A percentile compares a stretch with the other conserved stretches of the same genome.
Conservation (phyloP, 2,113 vertebrate species). For the Psilopsiagon aymara region DNA sequence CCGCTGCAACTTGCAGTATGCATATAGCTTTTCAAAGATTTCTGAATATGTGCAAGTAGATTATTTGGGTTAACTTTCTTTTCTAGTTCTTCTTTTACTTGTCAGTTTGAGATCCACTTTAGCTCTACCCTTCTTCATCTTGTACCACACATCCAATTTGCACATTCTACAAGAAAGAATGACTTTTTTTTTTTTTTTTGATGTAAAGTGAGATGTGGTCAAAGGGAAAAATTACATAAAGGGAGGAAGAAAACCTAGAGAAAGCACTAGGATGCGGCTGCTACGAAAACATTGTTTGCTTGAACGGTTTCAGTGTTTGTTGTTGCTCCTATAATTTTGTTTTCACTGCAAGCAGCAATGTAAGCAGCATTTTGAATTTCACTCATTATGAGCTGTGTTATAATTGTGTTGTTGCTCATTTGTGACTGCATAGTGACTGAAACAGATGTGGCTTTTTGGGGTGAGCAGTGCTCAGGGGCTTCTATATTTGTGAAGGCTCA, state of each 20-base stretch:
- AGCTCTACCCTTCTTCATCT: constrained; percentile 1
- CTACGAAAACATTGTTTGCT: constrained; percentile 14
- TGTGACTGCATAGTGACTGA: neutral
- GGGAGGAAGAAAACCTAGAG: neutral
- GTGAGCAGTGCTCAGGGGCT: neutral
- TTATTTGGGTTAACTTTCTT: constrained; percentile 40
- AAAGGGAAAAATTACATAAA: constrained; percentile 38
- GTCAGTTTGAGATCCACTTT: neutral
- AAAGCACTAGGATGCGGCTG: neutral
- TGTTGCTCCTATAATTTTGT: constrained; percentile 40
- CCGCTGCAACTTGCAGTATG: constrained; percentile 56
- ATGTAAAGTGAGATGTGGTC: constrained; percentile 49
- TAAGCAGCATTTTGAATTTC: constrained; percentile 31
- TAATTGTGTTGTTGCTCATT: neutral
- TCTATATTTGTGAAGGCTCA: neutral
- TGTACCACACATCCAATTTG: constrained; percentile 1
- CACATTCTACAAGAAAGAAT: constrained; percentile 16
- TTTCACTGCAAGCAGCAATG: constrained; percentile 29
- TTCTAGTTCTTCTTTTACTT: neutral
- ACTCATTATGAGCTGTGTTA: neutral
- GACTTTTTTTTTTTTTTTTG: constrained; percentile 14
- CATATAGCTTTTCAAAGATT: constrained; percentile 38
- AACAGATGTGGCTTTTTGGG: constrained; percentile 37
- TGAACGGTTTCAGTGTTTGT: constrained; percentile 10
- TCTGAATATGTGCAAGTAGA: neutral